Evolutionary conservation across 2,888 invertebrate species (phyloP).

Genomic region (Callimorpha dominula): DNA sequence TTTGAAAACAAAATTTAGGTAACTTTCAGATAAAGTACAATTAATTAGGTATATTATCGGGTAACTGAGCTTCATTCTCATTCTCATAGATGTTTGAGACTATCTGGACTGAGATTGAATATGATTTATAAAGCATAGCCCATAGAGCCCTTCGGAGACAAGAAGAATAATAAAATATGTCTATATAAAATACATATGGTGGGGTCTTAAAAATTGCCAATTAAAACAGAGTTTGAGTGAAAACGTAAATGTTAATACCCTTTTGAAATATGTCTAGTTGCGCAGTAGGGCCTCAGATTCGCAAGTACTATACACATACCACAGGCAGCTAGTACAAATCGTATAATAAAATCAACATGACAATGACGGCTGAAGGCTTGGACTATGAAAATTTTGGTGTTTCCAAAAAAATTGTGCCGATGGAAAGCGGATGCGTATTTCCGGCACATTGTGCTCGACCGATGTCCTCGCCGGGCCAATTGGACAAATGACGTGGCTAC

Average conservation of each 20-base stretch:
- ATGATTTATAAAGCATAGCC: too few species aligned
- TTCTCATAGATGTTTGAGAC: background rate
- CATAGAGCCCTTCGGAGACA: too few species aligned
- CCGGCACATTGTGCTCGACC: slow-evolving; percentile 78
- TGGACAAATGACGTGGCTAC: slow-evolving; percentile 73
- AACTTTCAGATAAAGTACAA: too few species aligned
- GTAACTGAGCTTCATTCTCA: too few species aligned
- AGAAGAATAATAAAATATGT: background rate
- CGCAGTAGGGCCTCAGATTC: slow-evolving; percentile 21
- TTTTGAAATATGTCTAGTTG: slow-evolving; percentile 10
- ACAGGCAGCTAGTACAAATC: slow-evolving; percentile 28
- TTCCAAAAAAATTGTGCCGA: slow-evolving; percentile 81
- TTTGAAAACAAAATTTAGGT: background rate
- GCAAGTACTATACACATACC: slow-evolving; percentile 26
- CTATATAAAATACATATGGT: background rate
- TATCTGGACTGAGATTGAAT: background rate
- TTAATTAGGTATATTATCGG: background rate
- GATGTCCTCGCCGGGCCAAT: slow-evolving; percentile 80
- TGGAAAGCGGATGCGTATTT: slow-evolving; percentile 79
- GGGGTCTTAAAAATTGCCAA: background rate
- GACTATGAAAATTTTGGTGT: slow-evolving; percentile 83
- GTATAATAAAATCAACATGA: slow-evolving; percentile 74
- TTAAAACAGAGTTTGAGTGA: background rate
- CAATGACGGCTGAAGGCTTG: slow-evolving; percentile 72
- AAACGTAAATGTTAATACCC: background rate